Evolutionary conservation across 1,140 invertebrate species (phyloP), one percentile per base, ranked within the genome.

Genomic region (Drosophila watanabei): DNA sequence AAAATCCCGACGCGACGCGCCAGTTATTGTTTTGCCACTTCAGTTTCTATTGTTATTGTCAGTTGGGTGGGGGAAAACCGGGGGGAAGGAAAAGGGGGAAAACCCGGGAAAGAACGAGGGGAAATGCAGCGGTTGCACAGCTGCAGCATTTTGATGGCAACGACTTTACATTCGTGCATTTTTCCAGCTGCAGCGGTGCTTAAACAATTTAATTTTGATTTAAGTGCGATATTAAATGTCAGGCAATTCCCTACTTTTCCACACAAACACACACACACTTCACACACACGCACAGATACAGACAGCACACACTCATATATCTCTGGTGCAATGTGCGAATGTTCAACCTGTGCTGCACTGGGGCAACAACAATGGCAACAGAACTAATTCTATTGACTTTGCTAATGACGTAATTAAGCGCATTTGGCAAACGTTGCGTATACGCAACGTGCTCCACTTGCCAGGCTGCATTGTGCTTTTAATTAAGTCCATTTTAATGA

Each of bases 31-130:
- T 88, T 88, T 88, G 85, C 85, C 84, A 88, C 84, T 89, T 88
- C 85, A 88, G 84, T 89, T 88, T 88, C 85, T 89, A 89, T 88
- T 88, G 84, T 88, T 89, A 88, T 88, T 88, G 84, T 89, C 85
- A 89, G 85, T 39, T 37, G 66, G 61, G 45, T 20, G 52, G 56
- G 56, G 66, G 32, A 63, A 75, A 63, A 5, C 14, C 35, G 32
- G n/a, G 14, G 49, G 11, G 9, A 1, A 33, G 24, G 24, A 16
- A 33, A n/a, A 8, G 5, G 10, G 46, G 14, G 18, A 30, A 13
- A 9, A 5, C 0, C 48, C 9, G 16, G 41, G 51, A 32, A 37
- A 14, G 11, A n/a, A 60, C n/a, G 2, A 35, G 60, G 61, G 24
- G 33, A 20, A 54, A 59, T 28, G 72, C 56, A 62, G 39, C 46